Evolutionary conservation across 1,140 invertebrate species (phyloP), one percentile per base, ranked within the genome.

Genomic region (Ditylenchus dipsaci): DNA sequence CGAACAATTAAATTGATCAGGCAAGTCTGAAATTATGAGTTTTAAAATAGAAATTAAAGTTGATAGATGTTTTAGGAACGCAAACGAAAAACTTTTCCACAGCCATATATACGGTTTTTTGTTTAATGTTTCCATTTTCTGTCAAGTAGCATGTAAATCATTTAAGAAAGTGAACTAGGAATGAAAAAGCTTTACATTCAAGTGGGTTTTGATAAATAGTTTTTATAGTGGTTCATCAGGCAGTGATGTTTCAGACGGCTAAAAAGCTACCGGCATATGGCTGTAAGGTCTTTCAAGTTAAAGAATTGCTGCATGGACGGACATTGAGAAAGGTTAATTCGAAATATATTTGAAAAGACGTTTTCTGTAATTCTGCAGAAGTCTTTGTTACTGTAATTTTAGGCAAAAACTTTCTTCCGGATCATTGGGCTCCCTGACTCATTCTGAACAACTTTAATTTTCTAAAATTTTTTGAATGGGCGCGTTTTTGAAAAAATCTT

Each of bases 1-100:
- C 75, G 69, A 80, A 84, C 70, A 47, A 81, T 74, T 27, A 83
- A 84, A 63, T 77, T 86, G 27, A 82, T 85, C 49, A 69, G 77
- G 57, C 78, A 76, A 53, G 57, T n/a, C 62, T 59, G 11, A 13
- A 23, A 13, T 11, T 59, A 30, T 11, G 11, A 13, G 17, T 13
- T 45, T 45, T 45, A 45, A 45, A 45, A 57, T 1, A 1, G 56
- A 49, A 38, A 26, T 21, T 43, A 45, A n/a, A n/a, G n/a, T n/a
- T n/a, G n/a, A n/a, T n/a, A n/a, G n/a, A n/a, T n/a, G n/a, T 71
- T 78, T 45, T 82, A 90, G 89, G 87, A 90, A 82, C 86, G 90
- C 83, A 87, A 89, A 80, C 85, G 88, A 62, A 89, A 89, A n/a
- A 77, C 79, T 89, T 19, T 89, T 88, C 80, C 88, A 89, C 74